Evolutionary conservation across 2,888 invertebrate genomes (phyloP).

Genomic region (Folsomia manolachei): DNA sequence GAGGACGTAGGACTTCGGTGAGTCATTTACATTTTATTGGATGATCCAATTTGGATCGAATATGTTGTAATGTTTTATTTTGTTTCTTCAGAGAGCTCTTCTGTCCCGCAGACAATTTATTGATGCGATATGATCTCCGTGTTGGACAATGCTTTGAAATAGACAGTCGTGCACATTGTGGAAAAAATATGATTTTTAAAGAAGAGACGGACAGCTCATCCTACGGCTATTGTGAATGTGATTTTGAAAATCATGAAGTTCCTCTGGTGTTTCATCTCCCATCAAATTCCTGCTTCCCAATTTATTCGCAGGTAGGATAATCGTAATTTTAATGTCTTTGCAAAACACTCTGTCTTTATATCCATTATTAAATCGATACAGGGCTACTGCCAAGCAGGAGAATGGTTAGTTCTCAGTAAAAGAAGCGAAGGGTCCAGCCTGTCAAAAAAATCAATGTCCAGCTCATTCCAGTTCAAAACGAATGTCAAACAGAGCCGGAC

Average conservation of each 20-base stretch:
- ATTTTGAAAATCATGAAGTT: constrained; percentile 31
- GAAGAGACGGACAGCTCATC: constrained; percentile 36
- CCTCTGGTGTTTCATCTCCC: constrained; percentile 36
- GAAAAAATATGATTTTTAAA: constrained; percentile 40
- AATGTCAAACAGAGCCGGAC: background rate
- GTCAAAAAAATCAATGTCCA: constrained; percentile 26
- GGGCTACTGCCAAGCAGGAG: constrained; percentile 34
- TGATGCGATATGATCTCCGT: constrained; percentile 30
- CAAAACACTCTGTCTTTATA: background rate
- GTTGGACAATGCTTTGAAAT: constrained; percentile 34
- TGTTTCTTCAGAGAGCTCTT: constrained; percentile 21
- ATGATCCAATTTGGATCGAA: background rate
- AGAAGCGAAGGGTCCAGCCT: constrained; percentile 28
- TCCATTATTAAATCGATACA: constrained; percentile 7
- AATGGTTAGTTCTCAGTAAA: constrained; percentile 35
- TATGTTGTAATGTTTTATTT: background rate
- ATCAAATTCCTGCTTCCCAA: constrained; percentile 28
- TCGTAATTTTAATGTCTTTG: background rate
- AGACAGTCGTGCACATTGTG: constrained; percentile 36
- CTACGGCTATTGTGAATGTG: constrained; percentile 44
- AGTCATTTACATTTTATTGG: background rate
- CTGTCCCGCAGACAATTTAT: constrained; percentile 15
- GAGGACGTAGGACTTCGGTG: background rate
- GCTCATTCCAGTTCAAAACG: background rate
- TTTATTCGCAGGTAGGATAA: constrained; percentile 37